Base-by-base conservation (phyloP, 2,888 invertebrate species). In the Caenorhabditis auriculariae region DNA sequence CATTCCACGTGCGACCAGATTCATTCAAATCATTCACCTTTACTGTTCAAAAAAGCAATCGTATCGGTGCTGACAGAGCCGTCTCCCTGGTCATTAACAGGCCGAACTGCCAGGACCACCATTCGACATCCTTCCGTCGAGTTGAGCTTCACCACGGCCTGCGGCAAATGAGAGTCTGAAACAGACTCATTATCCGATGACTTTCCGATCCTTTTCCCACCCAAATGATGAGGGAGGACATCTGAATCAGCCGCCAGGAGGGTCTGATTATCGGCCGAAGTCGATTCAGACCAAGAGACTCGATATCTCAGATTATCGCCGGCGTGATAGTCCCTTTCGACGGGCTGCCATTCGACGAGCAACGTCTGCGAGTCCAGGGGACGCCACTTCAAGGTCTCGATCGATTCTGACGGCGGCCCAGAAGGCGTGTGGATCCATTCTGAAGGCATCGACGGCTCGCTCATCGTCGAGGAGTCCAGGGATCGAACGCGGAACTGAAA, bases 301-400 rank as follows among this genome's bases (percentile, higher is more conserved):
- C 73, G 69, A 60, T 77, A 78, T 12, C 78, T 59, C 27, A 75
- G 59, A 55, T 77, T 71, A 6, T 73, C 67, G 12, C 72, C 75
- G 17, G 52, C 47, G 6, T 59, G 43, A 52, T 69, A 32, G 32
- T 61, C 68, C 26, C 50, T 41, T 54, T 77, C 75, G 5, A 78
- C 58, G 0, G 78, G 76, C 43, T 76, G 68, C 78, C 78, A 78
- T 53, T 78, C 77, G 3, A 78, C 63, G 12, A 78, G 44, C 15
- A 78, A 39, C 9, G 73, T 77, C 5, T 55, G 50, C 3, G 69
- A 57, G 44, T 78, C 77, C 35, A 78, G 47, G 4, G 69, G 49
- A 23, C 67, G 60, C 74, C 74, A 76, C 24, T 69, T 67, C 26
- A 78, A 46, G 39, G 48, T 57, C 17, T 68, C 63, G 21, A 67